Percentiles rank a stretch among this genome's conserved stretches.
Conservation (phyloP, 2,113 vertebrate genomes). For the Neotoma lepida region DNA sequence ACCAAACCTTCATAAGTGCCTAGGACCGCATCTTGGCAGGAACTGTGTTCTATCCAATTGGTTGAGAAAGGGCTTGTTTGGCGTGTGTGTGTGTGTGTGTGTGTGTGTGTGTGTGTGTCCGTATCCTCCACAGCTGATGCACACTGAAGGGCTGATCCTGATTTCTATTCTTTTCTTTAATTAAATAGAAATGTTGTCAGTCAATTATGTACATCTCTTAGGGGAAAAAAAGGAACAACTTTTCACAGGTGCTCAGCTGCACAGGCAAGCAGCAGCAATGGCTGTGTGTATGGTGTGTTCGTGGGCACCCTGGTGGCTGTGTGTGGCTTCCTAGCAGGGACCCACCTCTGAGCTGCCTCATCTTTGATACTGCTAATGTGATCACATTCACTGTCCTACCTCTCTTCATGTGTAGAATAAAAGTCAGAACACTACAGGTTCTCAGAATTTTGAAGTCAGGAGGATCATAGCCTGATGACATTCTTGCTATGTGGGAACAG, state of each 20-base stretch:
- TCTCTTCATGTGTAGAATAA: not conserved
- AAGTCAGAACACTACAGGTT: not conserved
- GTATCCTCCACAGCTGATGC: not conserved
- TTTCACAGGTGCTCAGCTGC: not conserved
- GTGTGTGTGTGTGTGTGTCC: not conserved
- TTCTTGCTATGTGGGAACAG: too few species aligned
- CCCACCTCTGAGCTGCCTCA: not conserved
- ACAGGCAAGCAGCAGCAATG: not conserved
- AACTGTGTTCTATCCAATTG: not conserved
- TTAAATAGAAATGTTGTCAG: not conserved
- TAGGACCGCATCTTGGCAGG: not conserved
- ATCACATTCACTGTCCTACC: rapidly evolving
- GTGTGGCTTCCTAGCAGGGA: not conserved
- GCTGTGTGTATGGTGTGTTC: not conserved
- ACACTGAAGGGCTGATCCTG: not conserved
- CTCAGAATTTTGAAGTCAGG: not conserved
- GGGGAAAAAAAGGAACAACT: not conserved
- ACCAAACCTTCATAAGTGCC: not conserved
- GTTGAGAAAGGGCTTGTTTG: not conserved
- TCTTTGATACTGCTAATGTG: not conserved
- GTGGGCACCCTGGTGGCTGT: not conserved
- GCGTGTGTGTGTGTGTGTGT: not conserved
- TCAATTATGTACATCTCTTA: not conserved
- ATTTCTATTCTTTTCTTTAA: not conserved
- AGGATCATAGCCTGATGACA: too few species aligned